Evolutionary conservation across 2,888 invertebrate species (phyloP), one percentile per base, ranked within the genome.

Genomic region (Heteropelma amictum): DNA sequence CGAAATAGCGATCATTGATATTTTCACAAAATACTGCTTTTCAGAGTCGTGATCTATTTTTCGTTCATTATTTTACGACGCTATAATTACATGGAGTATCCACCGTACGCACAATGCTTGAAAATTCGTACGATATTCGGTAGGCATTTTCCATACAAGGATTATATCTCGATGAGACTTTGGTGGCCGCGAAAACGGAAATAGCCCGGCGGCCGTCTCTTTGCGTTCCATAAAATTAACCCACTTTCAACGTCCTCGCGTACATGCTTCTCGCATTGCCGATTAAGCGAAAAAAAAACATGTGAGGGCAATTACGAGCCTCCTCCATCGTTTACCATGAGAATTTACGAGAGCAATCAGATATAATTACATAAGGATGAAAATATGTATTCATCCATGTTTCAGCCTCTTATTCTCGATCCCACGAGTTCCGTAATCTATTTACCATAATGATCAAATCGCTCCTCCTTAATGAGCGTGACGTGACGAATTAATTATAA

Each of bases 291-390:
- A 42, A 26, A 64, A 40, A 69, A n/a, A n/a, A 60, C 51, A 65
- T 12, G 19, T 26, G 51, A 12, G 53, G 21, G 64, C 65, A 75
- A 71, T 75, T 75, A 75, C 70, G 54, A 40, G 61, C 21, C 67
- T 30, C 49, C 56, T 70, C 49, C 60, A 70, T 71, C 70, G 54
- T 61, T 61, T 67, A 67, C 61, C 33, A 54, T 30, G 19, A 35
- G 23, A 30, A 61, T 35, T 51, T 64, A 64, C 28, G 19, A 42
- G 47, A 67, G 58, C 56, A 53, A 75, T 65, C 54, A 23, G 54
- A 71, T n/a, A n/a, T 74, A 74, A 74, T 74, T 70, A 60, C 65
- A 51, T 45, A 40, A 74, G 64, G 63, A 73, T 51, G 17, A 23
- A 49, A 49, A 47, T 35, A 35, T 35, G 49, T 33, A 23, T 35